Evolutionary conservation across 2,888 invertebrate genomes (phyloP), one percentile per base, ranked within the genome.

Genomic region (Rhyacophila evoluta): DNA sequence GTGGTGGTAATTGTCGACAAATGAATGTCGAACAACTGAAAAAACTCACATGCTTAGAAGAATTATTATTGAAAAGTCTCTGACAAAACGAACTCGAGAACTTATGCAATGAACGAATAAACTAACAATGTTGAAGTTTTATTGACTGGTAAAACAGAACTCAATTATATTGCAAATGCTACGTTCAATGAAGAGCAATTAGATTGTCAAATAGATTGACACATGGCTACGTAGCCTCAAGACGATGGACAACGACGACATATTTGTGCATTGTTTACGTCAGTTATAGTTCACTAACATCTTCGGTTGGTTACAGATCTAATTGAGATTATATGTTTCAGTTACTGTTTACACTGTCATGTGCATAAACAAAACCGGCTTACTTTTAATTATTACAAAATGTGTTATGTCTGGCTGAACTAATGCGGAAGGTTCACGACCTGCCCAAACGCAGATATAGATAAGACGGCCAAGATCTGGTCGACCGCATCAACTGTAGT

Each of bases 41-140:
- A 55, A 55, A 55, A 12, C 55, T 55, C 25, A 55, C 55, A 25
- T 55, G 55, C 25, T 55, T 55, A 55, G 55, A 55, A 15, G 55
- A 55, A 55, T 8, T 55, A 39, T 12, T 12, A 55, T 55, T 55
- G 55, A 55, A 55, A 55, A 55, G 19, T 19, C 55, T 55, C 15
- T 55, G 10, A 19, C 55, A 55, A 55, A 55, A 55, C 55, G 19
- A 55, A 19, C 29, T 33, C 29, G 29, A 2, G 29, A 6, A 6
- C 55, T 55, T 55, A 55, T 55, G 55, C 55, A 55, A 41, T 15
- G 6, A 41, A 55, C 25, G 2, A n/a, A n/a, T n/a, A n/a, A n/a
- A n/a, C n/a, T n/a, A n/a, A n/a, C n/a, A n/a, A n/a, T n/a, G 55
- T 55, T 55, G 55, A 55, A 10, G 15, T 55, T 55, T 55, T 25